Base-by-base conservation (phyloP, 2,888 invertebrate species). In the Ornithoptera alexandrae region DNA sequence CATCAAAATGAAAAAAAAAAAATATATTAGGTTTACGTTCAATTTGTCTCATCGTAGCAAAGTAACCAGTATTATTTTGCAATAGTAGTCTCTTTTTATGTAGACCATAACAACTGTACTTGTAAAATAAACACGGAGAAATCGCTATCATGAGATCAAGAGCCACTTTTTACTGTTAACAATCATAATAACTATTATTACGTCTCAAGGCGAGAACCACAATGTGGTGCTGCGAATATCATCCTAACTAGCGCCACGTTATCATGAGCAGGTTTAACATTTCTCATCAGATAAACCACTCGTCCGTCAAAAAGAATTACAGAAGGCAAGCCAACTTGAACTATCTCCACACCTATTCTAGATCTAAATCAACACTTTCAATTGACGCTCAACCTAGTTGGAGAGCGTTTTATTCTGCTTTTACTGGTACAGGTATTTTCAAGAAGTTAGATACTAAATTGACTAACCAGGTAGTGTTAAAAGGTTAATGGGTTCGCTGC, bases 401-500 rank as follows among this genome's bases (percentile, higher is more conserved):
- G 10, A 39, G 10, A 39, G 0, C 8, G 39, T 39, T 39, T 39
- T 39, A 39, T 1, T 39, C 39, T 8, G 39, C 39, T 5, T 39
- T 39, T 39, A 10, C 39, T 1, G 10, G 39, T 39, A 7, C 39
- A 15, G 17, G 5, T 15, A 18, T 50, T 18, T 50, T 15, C 50
- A 50, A 50, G 50, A 50, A 3, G 12, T 4, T 5, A 12, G 18
- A 50, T 18, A 50, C 15, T 50, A 15, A 50, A 50, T 50, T 65
- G 50, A 65, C 84, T 87, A 80, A 95, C 95, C 94, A 87, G 94
- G 81, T 81, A 93, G 78, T 75, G 92, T 88, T 75, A 94, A 81
- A 70, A 96, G 85, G 69, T 94, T 94, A 8, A 92, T 77, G 0
- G 96, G 94, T 46, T 94, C 93, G 79, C 94, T 94, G 81, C 96